Evolutionary conservation across 2,888 invertebrate species (phyloP).

Genomic region (Ditula angustiorana): DNA sequence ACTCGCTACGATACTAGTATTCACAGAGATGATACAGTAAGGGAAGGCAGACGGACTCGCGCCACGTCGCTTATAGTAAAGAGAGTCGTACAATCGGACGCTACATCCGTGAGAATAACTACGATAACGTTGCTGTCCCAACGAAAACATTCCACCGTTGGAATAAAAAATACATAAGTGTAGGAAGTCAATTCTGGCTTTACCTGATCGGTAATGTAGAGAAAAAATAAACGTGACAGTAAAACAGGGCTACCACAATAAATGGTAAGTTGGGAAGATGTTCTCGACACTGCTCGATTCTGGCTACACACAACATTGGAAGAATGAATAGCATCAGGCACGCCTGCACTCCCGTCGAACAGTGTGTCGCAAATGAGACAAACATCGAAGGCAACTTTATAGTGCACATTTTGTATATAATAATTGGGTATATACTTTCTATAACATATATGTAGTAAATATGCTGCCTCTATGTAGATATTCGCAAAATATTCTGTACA

Average conservation of each 20-base stretch:
- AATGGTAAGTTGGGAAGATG: conserved; percentile 26
- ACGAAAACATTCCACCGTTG: conserved; percentile 4
- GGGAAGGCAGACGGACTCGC: conserved; percentile 19
- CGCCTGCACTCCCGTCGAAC: conserved; percentile 44
- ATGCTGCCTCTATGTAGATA: conserved; percentile 81
- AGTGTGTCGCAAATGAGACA: conserved; percentile 47
- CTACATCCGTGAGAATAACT: conserved; percentile 6
- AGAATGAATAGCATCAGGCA: conserved; percentile 7
- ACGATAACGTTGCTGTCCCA: conserved; percentile 1
- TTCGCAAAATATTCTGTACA: conserved; percentile 81
- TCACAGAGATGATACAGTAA: conserved; percentile 79
- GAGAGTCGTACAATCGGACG: conserved; percentile 23
- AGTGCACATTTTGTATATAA: conserved; percentile 63
- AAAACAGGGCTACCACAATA: conserved; percentile 25
- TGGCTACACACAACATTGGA: conserved; percentile 14
- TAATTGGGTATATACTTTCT: conserved; percentile 55
- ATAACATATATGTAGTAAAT: conserved; percentile 67
- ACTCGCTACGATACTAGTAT: conserved; percentile 80
- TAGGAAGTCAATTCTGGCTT: neutral
- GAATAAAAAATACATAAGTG: conserved; percentile 15
- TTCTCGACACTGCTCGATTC: conserved; percentile 15
- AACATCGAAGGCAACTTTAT: conserved; percentile 68
- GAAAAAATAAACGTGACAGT: neutral
- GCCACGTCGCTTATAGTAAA: conserved; percentile 14
- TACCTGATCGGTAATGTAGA: conserved; percentile 8